Base-by-base conservation (phyloP, 2,888 invertebrate species). In the Ceraclea dissimilis region DNA sequence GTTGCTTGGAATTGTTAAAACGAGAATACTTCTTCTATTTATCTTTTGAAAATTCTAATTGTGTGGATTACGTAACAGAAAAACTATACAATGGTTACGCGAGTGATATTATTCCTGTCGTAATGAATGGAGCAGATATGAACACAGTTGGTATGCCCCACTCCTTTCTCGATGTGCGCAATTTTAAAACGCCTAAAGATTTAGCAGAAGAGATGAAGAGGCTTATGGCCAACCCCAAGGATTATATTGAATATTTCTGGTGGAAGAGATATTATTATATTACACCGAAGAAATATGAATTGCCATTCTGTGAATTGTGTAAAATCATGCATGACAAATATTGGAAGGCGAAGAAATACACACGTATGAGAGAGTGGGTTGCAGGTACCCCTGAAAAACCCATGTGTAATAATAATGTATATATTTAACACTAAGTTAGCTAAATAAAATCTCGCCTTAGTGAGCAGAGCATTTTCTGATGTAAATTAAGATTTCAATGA, bases 1-100 rank as follows among this genome's bases (percentile, higher is more conserved):
- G 64, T 39, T 79, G 78, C 57, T 63, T 66, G 22, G 63, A 62
- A n/a, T 69, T 68, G 67, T 59, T 75, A 33, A 74, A 76, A 61
- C 67, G 69, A n/a, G 73, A 81, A 56, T 86, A 86, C 66, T 83
- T 80, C 66, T 86, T 86, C 66, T 85, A 86, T 64, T 69, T 86
- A 54, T 70, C 78, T 10, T 85, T 86, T 64, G 86, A 86, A 66
- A 86, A 86, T 66, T 81, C 84, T 13, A 75, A 84, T 58, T 86
- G 85, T 69, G 69, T 72, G 49, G 85, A 86, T 67, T 86, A 86
- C 67, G 81, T 86, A 43, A 84, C 85, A 1, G 85, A 86, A 66
- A 86, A 86, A 67, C 76, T 81, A 63, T 80, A 75, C 67, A 66
- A 67, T 51, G 66, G 67, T 43, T 63, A 67, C 56, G 72, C 74